Evolutionary conservation across 2,113 vertebrate genomes (phyloP), one percentile per base, ranked within the genome.

Genomic region (Hyla sarda): DNA sequence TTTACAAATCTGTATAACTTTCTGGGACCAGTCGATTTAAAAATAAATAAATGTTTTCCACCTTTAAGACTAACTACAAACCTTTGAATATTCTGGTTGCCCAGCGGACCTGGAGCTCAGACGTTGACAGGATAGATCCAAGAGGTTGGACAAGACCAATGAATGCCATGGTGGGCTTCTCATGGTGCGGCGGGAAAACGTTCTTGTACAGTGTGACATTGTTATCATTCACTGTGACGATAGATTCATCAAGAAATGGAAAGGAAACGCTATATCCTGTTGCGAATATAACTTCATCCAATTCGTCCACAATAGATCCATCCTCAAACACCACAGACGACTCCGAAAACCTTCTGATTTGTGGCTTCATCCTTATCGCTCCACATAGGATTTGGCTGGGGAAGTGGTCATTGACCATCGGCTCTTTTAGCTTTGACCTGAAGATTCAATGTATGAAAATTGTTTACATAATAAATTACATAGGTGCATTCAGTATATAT

Each of bases 101-200:
- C 96, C 96, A 98, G 12, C 94, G 94, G 3, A 94, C 96, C 89
- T 97, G 97, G 88, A 98, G 92, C 89, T 98, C 97, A 41, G 90
- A 90, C 0, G 89, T 71, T 19, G 96, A 93, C 87, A 96, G 93
- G 32, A 95, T 89, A 28, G 96, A 90, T 52, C 95, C 96, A 1
- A 90, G 90, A 0, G 92, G 75, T 82, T 93, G 92, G 54, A 97
- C 87, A 69, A 96, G 88, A 34, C 95, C 96, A 23, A 97, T 82
- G 62, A 97, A 72, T 1, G 94, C 96, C 28, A 97, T 87, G 0
- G 96, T 96, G 25, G 95, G 90, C 32, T 84, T 93, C 82, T 94
- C 89, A 14, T 96, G 89, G 5, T 91, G 90, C 2, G 93, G 91
- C 28, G 94, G 94, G 87, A 97, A 97, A 47, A 95, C 30, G 67